Conservation (phyloP, 2,113 vertebrate genomes). For the Cyanoderma ruficeps region DNA sequence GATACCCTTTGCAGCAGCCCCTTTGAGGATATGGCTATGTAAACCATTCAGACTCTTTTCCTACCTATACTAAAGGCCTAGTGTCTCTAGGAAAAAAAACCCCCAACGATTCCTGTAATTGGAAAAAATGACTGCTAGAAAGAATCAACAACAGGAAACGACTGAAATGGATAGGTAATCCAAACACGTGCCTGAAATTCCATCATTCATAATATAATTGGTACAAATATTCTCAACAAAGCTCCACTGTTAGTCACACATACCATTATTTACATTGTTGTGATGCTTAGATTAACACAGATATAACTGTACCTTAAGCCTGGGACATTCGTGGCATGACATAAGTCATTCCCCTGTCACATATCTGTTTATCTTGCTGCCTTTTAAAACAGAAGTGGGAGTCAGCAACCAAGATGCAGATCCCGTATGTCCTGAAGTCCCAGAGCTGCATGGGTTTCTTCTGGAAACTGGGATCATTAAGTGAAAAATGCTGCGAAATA, state of each 20-base stretch:
- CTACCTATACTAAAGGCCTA: slow-evolving; percentile 82
- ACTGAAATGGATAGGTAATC: slow-evolving; percentile 61
- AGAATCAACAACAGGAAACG: slow-evolving; percentile 64
- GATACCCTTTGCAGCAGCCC: slow-evolving; percentile 33
- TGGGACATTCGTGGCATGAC: not conserved
- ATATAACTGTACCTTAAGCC: not conserved
- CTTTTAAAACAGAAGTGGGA: not conserved
- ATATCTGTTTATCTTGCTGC: not conserved
- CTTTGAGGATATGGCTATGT: slow-evolving; percentile 59
- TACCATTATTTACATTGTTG: not conserved
- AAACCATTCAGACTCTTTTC: slow-evolving; percentile 62
- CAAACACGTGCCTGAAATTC: slow-evolving; percentile 70
- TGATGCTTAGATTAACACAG: slow-evolving; percentile 1
- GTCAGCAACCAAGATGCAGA: not conserved
- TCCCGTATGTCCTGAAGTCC: not conserved
- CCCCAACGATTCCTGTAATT: slow-evolving; percentile 80
- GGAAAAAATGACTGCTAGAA: slow-evolving; percentile 83
- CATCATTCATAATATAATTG: slow-evolving; percentile 61
- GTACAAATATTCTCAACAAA: slow-evolving; percentile 36
- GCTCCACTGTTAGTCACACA: slow-evolving; percentile 34
- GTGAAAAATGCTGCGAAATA: slow-evolving; percentile 2
- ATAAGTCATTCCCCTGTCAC: not conserved
- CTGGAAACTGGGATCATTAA: not conserved
- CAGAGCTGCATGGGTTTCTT: not conserved
- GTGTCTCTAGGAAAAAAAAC: slow-evolving; percentile 81